These are phyloP conservation scores for Carapus acus DNA, from an alignment of 2,797 vertebrate species.

Conservation along the genomic window DNA sequence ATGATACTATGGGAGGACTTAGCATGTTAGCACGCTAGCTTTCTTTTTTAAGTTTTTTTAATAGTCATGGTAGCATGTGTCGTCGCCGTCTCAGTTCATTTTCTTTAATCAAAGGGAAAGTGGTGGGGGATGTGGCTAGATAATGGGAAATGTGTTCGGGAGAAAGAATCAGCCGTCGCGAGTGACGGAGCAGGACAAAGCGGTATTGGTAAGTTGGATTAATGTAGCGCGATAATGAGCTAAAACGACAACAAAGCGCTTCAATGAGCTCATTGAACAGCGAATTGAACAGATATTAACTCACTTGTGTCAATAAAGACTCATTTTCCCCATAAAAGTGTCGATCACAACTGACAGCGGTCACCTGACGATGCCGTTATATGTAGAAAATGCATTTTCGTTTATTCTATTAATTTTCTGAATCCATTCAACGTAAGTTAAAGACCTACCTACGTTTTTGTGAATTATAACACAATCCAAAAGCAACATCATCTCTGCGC, in stretches of 20 bases:
- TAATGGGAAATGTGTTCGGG: conserved; percentile 88
- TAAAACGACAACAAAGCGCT: conserved; percentile 1
- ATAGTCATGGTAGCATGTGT: conserved; percentile 21
- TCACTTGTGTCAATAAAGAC: too few species aligned
- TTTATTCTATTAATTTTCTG: too few species aligned
- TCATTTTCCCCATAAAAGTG: too few species aligned
- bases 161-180: conserved; percentile 81
- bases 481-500: too few species aligned
- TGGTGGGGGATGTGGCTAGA: conserved; percentile 69
- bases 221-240: conserved; percentile 7
- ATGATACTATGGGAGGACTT: conserved; percentile 22
- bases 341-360: too few species aligned
- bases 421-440: too few species aligned
- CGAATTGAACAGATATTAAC: too few species aligned
- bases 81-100: conserved; percentile 8
- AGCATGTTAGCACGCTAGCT: conserved; percentile 30
- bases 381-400: too few species aligned
- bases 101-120: conserved; percentile 33
- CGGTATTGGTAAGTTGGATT: conserved; percentile 79
- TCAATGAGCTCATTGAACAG: too few species aligned
- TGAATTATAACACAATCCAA: too few species aligned
- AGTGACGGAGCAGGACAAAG: conserved; percentile 88
- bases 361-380: too few species aligned
- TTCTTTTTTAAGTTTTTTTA: conserved; percentile 20
- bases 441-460: too few species aligned